Evolutionary conservation across 2,113 vertebrate genomes (phyloP), one percentile per base, ranked within the genome.

Genomic region (Abramis brama): DNA sequence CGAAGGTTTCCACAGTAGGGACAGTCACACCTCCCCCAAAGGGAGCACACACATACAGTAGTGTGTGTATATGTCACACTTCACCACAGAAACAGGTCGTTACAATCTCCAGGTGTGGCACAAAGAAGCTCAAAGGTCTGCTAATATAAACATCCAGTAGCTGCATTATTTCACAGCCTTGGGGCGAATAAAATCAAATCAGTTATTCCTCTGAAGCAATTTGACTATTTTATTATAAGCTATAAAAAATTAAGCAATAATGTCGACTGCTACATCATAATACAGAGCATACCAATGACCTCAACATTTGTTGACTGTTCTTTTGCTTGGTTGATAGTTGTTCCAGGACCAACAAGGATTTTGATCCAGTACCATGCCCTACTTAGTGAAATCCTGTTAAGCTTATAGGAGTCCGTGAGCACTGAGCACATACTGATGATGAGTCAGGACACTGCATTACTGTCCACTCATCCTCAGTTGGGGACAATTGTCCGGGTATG

Each of bases 101-200:
- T 85, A 84, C 52, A 64, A 64, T 87, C 9, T 85, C 83, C 52
- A 82, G 71, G 82, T 85, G 83, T 74, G 73, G 62, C 39, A 81
- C 9, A 80, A 45, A 23, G 12, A 25, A 79, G 80, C 62, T 73
- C 50, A 78, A 55, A 60, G 52, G 39, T 33, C 50, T 36, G 62
- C 8, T 66, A 45, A n/a, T 23, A 80, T 68, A 81, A 30, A 82
- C 62, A 45, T 23, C 19, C 19, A 36, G 33, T 47, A 75, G 27
- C 10, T 43, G 36, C 30, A 52, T 19, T 60, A 59, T 59, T 62
- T 43, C 55, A 73, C 12, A 4, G 25, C 66, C n/a, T 45, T 23
- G 45, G 45, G 11, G 66, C 68, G 55, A 10, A 13, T 39, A 23
- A 27, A 71, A 82, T 73, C 21, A 73, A 71, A 82, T 73, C 21